Percentiles rank a stretch among this genome's conserved stretches.
phyloP scores from a whole-genome alignment of 2,113 vertebrate species.

The Petrocephalus microphthalmus region DNA sequence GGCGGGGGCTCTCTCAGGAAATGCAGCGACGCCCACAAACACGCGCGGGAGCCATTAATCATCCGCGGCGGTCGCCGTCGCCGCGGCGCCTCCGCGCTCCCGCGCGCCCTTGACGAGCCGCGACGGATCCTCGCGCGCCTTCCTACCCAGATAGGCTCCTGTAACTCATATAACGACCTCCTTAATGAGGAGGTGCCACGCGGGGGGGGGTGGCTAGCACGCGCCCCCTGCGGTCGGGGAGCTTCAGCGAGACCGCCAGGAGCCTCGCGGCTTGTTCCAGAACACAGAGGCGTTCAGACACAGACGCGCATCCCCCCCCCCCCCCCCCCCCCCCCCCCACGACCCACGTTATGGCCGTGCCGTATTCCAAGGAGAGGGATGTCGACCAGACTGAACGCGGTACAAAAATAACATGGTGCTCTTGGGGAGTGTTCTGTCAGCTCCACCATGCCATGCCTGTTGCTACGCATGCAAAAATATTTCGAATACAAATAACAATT shows the following conservation, averaged over 20 bases:
- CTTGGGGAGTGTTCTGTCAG: background rate
- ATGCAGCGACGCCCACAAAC: conserved; percentile 10
- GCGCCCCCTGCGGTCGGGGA: conserved; percentile 13
- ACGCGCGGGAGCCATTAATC: background rate
- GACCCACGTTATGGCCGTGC: background rate
- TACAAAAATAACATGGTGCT: background rate
- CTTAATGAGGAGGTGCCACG: conserved; percentile 56
- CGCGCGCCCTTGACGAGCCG: conserved; percentile 35
- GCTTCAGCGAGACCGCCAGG: background rate
- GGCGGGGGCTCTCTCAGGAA: background rate
- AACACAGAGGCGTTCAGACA: conserved; percentile 21
- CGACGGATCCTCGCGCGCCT: conserved; percentile 41
- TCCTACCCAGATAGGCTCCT: conserved; percentile 37
- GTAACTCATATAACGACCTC: conserved; percentile 56
- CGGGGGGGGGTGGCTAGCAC: conserved; percentile 48
- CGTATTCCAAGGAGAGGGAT: background rate
- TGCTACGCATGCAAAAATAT: background rate
- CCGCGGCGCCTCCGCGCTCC: background rate
- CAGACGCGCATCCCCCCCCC: background rate
- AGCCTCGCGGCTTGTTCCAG: conserved; percentile 20
- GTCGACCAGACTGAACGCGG: background rate
- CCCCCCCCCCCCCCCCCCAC: background rate
- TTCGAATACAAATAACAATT: background rate
- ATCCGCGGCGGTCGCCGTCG: background rate
- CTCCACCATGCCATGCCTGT: background rate